Evolutionary conservation across 53 echinoderm and acorn worm species (phyloP), one percentile per base, ranked within the genome.

Genomic region (Astropecten irregularis): DNA sequence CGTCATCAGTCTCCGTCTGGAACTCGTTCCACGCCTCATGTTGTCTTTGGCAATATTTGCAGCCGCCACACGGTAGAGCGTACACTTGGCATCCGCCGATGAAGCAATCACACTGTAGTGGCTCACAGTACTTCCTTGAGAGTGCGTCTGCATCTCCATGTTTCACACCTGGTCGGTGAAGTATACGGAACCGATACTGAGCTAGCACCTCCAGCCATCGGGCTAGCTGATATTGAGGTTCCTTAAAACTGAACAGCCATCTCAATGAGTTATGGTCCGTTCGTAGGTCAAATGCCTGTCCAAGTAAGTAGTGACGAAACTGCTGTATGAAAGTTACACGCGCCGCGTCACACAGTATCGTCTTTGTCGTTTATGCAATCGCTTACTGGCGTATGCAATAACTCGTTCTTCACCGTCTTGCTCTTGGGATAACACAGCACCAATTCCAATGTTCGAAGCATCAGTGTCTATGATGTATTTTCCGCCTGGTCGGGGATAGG

Each of bases 171-270:
- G 44, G 26, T 2, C 88, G 62, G 39, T 19, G 88, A 56, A 84
- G 82, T 37, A 92, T 89, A 4, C 40, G 23, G 54, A 95, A 89
- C 40, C 86, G 54, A 53, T 70, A 92, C 61, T 86, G 87, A 22
- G 82, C 58, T n/a, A 95, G 66, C 21, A 91, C 68, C 49, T 89
- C 95, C 10, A 91, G 68, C 91, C 95, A 86, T 48, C 84, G 50
- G 3, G 89, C 89, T 25, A 84, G 35, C 39, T 89, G 83, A 31
- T 82, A 60, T 16, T 88, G 65, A 0, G 83, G 83, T 37, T 83
- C 52, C 48, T 83, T 88, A 22, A 83, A 88, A 36, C 59, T 33
- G 29, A 88, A 70, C 59, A 88, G 23, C 88, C 88, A 88, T 71
- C 49, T 56, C 9, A 82, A 49, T 11, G 82, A 70, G 18, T 82